Conservation (phyloP, 2,797 vertebrate genomes). For the Aselliscus stoliczkanus region DNA sequence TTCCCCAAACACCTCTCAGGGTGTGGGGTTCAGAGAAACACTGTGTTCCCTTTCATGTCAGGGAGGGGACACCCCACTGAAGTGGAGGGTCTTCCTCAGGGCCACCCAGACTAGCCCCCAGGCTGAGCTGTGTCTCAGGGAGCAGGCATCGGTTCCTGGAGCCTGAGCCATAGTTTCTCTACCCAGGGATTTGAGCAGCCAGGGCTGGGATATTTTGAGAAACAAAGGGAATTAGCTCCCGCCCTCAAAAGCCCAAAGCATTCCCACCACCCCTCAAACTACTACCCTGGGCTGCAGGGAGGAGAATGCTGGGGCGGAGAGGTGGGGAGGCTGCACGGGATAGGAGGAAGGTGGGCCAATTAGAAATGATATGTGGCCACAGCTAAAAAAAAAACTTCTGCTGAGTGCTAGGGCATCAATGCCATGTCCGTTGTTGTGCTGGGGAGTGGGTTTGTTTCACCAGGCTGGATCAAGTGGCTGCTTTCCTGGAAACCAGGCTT, state of each 20-base stretch:
- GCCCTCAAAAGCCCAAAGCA: background rate
- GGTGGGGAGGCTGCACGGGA: accelerated
- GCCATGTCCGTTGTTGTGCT: conserved; percentile 61
- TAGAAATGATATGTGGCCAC: conserved; percentile 41
- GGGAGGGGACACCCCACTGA: background rate
- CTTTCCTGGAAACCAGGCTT: conserved; percentile 75
- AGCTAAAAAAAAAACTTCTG: conserved; percentile 48
- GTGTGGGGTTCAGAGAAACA: background rate
- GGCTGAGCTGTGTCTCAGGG: background rate
- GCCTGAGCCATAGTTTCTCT: background rate
- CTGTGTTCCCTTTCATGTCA: accelerated
- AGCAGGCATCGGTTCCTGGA: background rate
- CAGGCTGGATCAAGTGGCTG: conserved; percentile 73
- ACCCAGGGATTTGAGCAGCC: background rate
- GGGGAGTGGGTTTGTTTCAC: conserved; percentile 74
- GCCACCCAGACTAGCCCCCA: background rate
- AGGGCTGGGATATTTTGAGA: background rate
- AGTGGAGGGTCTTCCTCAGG: background rate
- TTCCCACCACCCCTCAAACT: background rate
- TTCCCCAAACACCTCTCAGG: background rate
- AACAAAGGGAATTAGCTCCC: background rate
- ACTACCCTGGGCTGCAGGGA: background rate
- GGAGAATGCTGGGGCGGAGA: background rate
- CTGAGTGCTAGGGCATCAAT: conserved; percentile 45
- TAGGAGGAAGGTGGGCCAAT: conserved; percentile 40